These are phyloP conservation scores for Cactoblastis cactorum DNA, from an alignment of 2,888 invertebrate genomes.

Conservation along the genomic window DNA sequence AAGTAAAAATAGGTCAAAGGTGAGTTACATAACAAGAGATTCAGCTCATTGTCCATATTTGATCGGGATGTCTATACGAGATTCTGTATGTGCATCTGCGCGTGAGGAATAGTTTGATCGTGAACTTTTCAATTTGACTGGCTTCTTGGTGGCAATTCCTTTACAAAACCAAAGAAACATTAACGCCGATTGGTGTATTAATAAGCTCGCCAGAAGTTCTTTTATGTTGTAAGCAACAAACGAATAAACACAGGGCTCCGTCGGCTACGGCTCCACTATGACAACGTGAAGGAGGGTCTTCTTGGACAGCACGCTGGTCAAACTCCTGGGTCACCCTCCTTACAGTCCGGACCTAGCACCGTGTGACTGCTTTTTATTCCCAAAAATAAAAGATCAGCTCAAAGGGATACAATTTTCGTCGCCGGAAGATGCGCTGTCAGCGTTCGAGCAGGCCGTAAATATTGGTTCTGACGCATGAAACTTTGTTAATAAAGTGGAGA, in stretches of 20 bases:
- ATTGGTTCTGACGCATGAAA: no score
- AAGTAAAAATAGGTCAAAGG: no score
- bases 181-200: neutral
- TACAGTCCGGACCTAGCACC: constrained; percentile 24
- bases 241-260: neutral
- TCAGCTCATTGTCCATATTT: no score
- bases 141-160: neutral
- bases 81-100: no score
- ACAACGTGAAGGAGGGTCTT: neutral
- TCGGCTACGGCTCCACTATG: neutral
- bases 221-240: neutral
- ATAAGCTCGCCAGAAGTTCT: neutral
- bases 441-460: no score
- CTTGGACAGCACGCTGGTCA: neutral
- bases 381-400: constrained; percentile 6
- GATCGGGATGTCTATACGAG: no score
- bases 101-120: neutral
- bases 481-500: no score
- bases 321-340: constrained; percentile 16
- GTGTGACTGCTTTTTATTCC: constrained; percentile 23
- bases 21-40: no score
- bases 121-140: neutral
- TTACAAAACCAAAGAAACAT: neutral
- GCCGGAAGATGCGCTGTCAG: no score
- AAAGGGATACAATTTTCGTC: no score